A percentile compares a stretch with the other conserved stretches of the same genome.
phyloP scores from a whole-genome alignment of 1,140 invertebrate genomes.

The Apolygus lucorum region DNA sequence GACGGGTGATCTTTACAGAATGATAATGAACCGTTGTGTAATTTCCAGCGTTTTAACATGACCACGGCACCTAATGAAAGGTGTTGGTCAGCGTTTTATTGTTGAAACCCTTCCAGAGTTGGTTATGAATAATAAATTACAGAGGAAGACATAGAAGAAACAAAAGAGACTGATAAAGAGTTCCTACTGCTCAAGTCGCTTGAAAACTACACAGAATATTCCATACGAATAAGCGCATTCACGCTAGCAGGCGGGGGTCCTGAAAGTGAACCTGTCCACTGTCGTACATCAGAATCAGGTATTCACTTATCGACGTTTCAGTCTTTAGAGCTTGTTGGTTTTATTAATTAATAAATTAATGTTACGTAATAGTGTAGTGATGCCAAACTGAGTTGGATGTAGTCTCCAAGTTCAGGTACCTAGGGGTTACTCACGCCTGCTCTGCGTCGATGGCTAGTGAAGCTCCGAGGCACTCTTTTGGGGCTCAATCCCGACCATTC shows the following conservation, averaged over 20 bases:
- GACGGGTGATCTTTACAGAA: no score
- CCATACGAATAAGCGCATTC: constrained; percentile 68
- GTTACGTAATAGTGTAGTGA: background rate
- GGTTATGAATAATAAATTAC: background rate
- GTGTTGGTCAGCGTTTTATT: no score
- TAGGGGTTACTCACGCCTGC: no score
- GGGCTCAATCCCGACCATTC: no score
- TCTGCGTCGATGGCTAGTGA: no score
- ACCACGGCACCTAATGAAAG: no score
- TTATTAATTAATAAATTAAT: background rate
- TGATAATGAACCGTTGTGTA: no score
- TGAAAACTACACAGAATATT: constrained; percentile 67
- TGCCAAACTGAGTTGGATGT: no score
- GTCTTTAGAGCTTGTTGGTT: background rate
- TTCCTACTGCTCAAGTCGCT: constrained; percentile 57
- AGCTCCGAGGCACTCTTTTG: no score
- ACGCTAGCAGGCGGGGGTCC: constrained; percentile 68
- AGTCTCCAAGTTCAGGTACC: no score
- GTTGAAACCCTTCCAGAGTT: no score
- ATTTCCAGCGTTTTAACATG: no score
- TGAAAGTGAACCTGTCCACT: constrained; percentile 58
- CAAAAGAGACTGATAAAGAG: constrained; percentile 42
- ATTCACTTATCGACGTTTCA: constrained; percentile 20
- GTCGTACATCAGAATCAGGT: constrained; percentile 68
- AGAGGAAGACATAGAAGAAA: constrained; percentile 21